Base-by-base conservation (phyloP, 2,797 vertebrate genomes). In the Bradypus variegatus region DNA sequence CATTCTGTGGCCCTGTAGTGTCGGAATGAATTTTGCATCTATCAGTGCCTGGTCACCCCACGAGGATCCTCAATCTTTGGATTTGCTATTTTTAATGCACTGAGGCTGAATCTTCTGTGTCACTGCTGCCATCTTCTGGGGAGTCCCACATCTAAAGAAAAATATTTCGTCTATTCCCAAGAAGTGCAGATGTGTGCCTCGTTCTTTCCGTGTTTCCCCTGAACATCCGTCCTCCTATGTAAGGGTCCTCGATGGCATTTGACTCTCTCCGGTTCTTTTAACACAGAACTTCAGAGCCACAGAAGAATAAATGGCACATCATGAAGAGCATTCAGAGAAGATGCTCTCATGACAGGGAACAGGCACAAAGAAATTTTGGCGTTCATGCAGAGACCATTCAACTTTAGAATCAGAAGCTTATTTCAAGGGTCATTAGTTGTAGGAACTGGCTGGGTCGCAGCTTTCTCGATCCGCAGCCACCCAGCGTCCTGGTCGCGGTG, bases 61-160 rank as follows among this genome's bases (percentile, higher is more conserved):
- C 11, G 48, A 88, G 95, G 86, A 85, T 79, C 96, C 88, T 65
- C 48, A 70, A 50, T 85, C 91, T 89, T 94, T 88, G 84, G 50
- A 67, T 86, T 3, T 50, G 33, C 60, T 94, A 60, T 92, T 64
- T 95, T 94, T 69, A 89, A 76, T 38, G 53, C 64, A 16, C 65
- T 1, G 36, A 90, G 23, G 36, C 55, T 11, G 5, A 89, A 95
- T 96, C 80, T 14, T 6, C 45, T 88, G 62, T 83, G 72, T 76
- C 95, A 62, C 92, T 97, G 95, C 97, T 97, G 98, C 97, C 98
- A 97, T 97, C 98, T 96, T 93, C 94, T 96, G 96, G 96, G 89
- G 94, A 38, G 11, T 27, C 60, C 1, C 3, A 6, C 18, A 2
- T n/a, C 21, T 6, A 33, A 12, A 41, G 84, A 60, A 62, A 38